Percentiles rank a stretch among this genome's conserved stretches.
Evolutionary conservation across 2,797 vertebrate species (phyloP).

Genomic region (Sphaeramia orbicularis): DNA sequence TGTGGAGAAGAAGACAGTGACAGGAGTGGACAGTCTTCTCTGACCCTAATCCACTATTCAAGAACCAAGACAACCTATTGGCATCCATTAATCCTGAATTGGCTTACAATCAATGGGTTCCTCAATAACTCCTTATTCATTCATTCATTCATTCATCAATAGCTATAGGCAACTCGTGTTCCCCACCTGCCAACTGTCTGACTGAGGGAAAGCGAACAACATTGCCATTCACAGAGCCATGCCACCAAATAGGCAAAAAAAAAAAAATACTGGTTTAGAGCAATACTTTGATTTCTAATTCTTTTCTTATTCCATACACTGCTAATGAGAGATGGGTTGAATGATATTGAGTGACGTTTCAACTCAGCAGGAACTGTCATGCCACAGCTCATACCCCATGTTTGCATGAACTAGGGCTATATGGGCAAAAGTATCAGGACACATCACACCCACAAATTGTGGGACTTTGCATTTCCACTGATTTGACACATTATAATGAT

Average conservation of each 20-base stretch:
- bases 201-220: not conserved
- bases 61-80: constrained; percentile 77
- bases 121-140: constrained; percentile 75
- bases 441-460: no score
- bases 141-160: constrained; percentile 77
- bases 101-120: constrained; percentile 67
- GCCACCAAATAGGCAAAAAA: not conserved
- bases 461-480: no score
- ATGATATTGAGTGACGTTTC: not conserved
- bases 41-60: constrained; percentile 72
- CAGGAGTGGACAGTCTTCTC: constrained; percentile 28
- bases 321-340: not conserved
- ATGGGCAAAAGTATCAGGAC: no score
- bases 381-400: constrained; percentile 50
- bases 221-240: not conserved
- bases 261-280: not conserved
- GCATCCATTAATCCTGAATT: constrained; percentile 72
- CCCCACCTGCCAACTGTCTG: constrained; percentile 27
- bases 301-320: constrained; percentile 6
- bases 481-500: no score
- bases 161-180: constrained; percentile 40
- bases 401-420: no score
- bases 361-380: constrained; percentile 1
- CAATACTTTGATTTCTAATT: constrained; percentile 3
- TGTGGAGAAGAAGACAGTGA: constrained; percentile 11